Conservation (phyloP, 1,140 invertebrate species). For the Musca domestica region DNA sequence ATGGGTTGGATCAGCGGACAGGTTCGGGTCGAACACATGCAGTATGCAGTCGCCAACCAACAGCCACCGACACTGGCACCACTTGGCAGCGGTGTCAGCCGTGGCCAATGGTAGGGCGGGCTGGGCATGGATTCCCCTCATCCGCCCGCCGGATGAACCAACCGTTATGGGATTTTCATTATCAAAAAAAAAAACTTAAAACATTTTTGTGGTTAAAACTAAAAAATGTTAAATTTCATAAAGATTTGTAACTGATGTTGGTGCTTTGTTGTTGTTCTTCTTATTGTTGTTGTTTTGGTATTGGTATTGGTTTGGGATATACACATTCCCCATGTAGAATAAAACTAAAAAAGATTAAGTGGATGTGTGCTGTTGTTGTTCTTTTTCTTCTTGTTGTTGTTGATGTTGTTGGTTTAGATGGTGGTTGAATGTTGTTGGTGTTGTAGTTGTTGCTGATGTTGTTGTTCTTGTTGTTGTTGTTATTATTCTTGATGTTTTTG, state of each 20-base stretch:
- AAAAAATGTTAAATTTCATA: no score
- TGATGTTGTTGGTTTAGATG: slow-evolving; percentile 23
- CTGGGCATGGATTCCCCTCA: no score
- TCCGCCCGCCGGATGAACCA: no score
- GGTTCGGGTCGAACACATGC: no score
- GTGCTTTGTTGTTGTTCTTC: slow-evolving; percentile 3
- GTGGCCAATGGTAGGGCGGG: no score
- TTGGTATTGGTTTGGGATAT: background rate
- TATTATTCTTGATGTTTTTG: background rate
- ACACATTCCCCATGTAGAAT: background rate
- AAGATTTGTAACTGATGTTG: slow-evolving; percentile 12
- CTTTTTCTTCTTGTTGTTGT: slow-evolving; percentile 30
- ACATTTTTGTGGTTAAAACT: no score
- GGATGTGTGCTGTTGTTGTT: slow-evolving; percentile 22
- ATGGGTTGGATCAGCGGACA: no score
- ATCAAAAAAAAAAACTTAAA: no score
- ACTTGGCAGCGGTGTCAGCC: no score
- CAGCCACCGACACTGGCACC: no score
- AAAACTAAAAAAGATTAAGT: slow-evolving; percentile 18
- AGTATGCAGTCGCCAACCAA: no score
- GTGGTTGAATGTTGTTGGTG: slow-evolving; percentile 23
- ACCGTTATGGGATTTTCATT: no score
- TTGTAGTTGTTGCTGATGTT: slow-evolving; percentile 12
- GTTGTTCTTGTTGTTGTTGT: slow-evolving; percentile 7
- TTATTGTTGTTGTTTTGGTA: slow-evolving; percentile 11